Base-by-base conservation (phyloP, 2,113 vertebrate species). In the Callithrix jacchus region DNA sequence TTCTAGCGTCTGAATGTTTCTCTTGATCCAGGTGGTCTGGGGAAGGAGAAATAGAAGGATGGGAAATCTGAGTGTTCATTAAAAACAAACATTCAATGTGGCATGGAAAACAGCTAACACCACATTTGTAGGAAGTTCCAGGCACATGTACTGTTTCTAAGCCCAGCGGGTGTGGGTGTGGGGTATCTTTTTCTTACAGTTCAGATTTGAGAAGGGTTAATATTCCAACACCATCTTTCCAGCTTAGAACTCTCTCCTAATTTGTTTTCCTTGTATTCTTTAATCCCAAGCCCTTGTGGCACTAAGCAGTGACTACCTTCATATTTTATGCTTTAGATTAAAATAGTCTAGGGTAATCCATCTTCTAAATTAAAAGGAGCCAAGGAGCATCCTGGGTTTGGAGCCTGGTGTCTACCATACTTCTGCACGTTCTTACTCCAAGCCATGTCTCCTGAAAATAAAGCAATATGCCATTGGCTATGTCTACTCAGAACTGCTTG, bases 381-480 rank as follows among this genome's bases (percentile, higher is more conserved):
- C 30, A 40, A 74, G 37, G 9, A 35, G 47, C 10, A 4, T 61
- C 35, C 42, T 68, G 61, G 49, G 47, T 81, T 77, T 68, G 27
- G 25, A n/a, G 35, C 6, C 9, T 95, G 61, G 14, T 40, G 8
- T 37, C 35, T 12, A 45, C 49, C 45, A 81, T 3, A 27, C 30
- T 73, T 66, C 23, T 82, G 47, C 27, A 23, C 40, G 37, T 88
- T 74, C 81, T 90, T 32, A 61, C 30, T 96, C 45, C n/a, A 16
- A 76, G 64, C 30, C 37, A 66, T 58, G 18, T 52, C n/a, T 86
- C 92, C 92, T 49, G 42, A 42, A 66, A 89, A 61, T 54, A 93
- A 87, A 45, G 25, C 79, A 42, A 8, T 17, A 11, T 14, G 70
- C 74, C 82, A 40, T 37, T 20, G 71, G 74, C 27, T 35, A 2